Base-by-base conservation (phyloP, 2,888 invertebrate species). In the Cylindroiulus punctatus region DNA sequence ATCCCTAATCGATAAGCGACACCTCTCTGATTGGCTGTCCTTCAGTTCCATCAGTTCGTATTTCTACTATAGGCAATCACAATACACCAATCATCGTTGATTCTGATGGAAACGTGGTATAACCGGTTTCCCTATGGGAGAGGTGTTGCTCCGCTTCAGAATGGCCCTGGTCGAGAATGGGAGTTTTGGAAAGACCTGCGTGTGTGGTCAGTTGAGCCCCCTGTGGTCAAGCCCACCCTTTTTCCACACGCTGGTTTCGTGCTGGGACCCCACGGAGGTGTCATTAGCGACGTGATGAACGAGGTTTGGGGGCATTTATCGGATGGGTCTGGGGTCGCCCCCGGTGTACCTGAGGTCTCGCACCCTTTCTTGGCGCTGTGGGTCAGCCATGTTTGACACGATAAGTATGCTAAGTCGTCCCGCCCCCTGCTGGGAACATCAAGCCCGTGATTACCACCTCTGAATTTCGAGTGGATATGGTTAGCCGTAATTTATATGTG, bases 401-500 rank as follows among this genome's bases (percentile, higher is more conserved):
- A 82, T 17, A 40, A 82, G 40, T 40, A 82, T 40, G 57, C 40
- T 82, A 82, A 82, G 40, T 85, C 85, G 36, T 65, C 47, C 65
- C 85, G 26, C 85, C 47, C 57, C 85, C 85, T 52, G 85, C 85
- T 85, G 85, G 12, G 85, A 85, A 47, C 52, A 85, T 85, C 32
- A 47, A 44, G 40, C 84, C 42, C 44, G 47, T 84, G 82, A 82
- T 82, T 82, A 82, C 57, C 82, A 82, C 42, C 47, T 47, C 85
- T 57, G 57, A 57, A 5, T 57, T 19, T 57, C 19, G 22, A 57
- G 57, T 57, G 90, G 90, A 81, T 90, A 57, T 57, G 57, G 57
- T 57, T 57, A 57, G 57, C 57, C 57, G 57, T 57, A 57, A 57
- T 57, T 57, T 57, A 22, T 57, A 57, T 57, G 19, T 7, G n/a